Evolutionary conservation across 2,797 vertebrate species (phyloP).

Genomic region (Taeniopygia guttata): DNA sequence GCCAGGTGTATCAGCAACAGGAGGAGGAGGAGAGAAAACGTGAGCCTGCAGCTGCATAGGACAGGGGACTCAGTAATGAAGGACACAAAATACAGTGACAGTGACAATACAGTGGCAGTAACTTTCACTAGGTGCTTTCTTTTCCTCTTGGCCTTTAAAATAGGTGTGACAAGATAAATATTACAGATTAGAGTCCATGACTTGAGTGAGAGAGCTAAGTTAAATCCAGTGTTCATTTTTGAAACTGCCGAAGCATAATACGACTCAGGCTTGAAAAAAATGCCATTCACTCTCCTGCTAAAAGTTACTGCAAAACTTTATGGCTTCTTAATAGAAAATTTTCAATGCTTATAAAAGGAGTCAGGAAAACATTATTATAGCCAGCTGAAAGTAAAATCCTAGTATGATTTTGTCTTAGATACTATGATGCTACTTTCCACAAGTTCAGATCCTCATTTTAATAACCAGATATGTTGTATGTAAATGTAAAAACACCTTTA

Average conservation of each 20-base stretch:
- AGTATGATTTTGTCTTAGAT: background rate
- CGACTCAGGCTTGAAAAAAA: background rate
- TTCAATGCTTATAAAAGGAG: background rate
- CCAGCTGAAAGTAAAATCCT: background rate
- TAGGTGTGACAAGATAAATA: background rate
- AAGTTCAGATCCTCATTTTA: background rate
- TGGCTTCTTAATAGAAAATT: background rate
- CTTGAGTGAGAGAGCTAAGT: background rate
- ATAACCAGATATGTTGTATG: background rate
- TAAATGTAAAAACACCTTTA: background rate
- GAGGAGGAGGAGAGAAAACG: background rate
- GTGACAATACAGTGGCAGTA: background rate
- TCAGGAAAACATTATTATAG: background rate
- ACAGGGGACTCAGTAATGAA: background rate
- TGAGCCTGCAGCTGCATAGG: background rate
- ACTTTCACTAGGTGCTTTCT: background rate
- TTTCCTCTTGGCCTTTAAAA: background rate
- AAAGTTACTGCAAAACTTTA: background rate
- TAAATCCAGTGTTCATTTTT: background rate
- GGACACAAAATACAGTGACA: background rate
- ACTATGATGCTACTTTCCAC: background rate
- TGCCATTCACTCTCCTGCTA: background rate
- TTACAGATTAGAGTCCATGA: background rate
- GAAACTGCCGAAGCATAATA: background rate
- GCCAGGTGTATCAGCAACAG: background rate